phyloP scores from a whole-genome alignment of 2,113 vertebrate species.

The Larimichthys polyactis region DNA sequence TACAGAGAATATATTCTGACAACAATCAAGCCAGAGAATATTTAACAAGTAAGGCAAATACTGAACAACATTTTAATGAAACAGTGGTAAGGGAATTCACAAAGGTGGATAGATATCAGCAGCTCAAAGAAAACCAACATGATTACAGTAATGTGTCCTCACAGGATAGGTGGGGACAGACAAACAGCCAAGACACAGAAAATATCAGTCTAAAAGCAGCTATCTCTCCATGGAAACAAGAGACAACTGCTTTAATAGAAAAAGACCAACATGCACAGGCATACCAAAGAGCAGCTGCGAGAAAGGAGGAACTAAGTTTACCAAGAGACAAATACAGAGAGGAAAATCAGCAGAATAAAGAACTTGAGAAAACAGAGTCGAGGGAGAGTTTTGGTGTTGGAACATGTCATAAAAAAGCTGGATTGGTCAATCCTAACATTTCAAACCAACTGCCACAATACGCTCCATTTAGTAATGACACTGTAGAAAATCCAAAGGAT shows the following conservation, averaged over 20 bases:
- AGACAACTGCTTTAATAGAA: constrained; percentile 65
- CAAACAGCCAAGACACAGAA: constrained; percentile 59
- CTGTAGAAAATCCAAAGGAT: constrained; percentile 22
- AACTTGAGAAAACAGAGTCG: constrained; percentile 23
- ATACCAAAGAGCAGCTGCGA: constrained; percentile 21
- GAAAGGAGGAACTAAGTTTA: constrained; percentile 54
- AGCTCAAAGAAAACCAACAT: constrained; percentile 58
- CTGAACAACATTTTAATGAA: constrained; percentile 66
- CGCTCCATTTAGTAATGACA: constrained; percentile 6
- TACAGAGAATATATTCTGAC: constrained; percentile 42
- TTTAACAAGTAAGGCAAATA: constrained; percentile 57
- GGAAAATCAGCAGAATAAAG: constrained; percentile 42
- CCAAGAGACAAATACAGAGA: constrained; percentile 39
- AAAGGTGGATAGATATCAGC: constrained; percentile 62
- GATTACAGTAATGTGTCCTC: constrained; percentile 65
- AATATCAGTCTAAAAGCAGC: constrained; percentile 42
- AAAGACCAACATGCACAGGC: constrained; percentile 66
- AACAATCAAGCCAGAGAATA: constrained; percentile 63
- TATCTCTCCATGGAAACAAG: constrained; percentile 66
- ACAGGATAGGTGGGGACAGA: constrained; percentile 62
- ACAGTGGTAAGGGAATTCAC: constrained; percentile 56
- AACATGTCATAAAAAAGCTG: constrained; percentile 30
- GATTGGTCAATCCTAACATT: constrained; percentile 21
- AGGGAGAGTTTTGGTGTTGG: constrained; percentile 20
- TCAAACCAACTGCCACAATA: constrained; percentile 43